These are phyloP conservation scores for Lepidochrysops patricia DNA, from an alignment of 2,888 invertebrate genomes.

Conservation along the genomic window DNA sequence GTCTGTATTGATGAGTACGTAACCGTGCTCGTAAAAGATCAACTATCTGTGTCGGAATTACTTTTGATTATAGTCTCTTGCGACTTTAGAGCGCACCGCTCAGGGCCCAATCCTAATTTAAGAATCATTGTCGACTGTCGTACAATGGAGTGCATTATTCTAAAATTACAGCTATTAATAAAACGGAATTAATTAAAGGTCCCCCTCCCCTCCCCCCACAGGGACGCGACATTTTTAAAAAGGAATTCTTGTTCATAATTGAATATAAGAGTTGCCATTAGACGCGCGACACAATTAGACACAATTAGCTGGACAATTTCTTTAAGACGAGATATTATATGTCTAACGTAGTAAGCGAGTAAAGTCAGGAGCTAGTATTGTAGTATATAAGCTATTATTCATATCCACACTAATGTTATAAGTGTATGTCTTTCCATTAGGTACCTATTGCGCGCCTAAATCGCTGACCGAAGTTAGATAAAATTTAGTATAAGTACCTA, in stretches of 20 bases:
- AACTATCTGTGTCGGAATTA: too few species aligned
- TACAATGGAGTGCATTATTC: conserved; percentile 22
- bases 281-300: neutral
- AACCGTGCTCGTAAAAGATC: too few species aligned
- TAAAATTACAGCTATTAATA: conserved; percentile 24
- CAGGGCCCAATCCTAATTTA: neutral
- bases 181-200: conserved; percentile 16
- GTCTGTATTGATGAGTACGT: too few species aligned
- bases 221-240: neutral
- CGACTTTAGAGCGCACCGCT: too few species aligned
- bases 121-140: neutral
- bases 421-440: too few species aligned
- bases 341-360: neutral
- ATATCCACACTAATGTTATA: too few species aligned
- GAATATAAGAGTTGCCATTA: conserved; percentile 7
- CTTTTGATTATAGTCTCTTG: too few species aligned
- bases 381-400: too few species aligned
- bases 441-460: too few species aligned
- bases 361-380: too few species aligned
- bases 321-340: neutral
- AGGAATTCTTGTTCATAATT: conserved; percentile 3
- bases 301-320: neutral
- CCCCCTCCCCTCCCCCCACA: neutral
- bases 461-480: too few species aligned
- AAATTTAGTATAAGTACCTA: too few species aligned